These are phyloP conservation scores for Porites evermanni DNA, from an alignment of 92 coral and sea anemone genomes.

Conservation along the genomic window DNA sequence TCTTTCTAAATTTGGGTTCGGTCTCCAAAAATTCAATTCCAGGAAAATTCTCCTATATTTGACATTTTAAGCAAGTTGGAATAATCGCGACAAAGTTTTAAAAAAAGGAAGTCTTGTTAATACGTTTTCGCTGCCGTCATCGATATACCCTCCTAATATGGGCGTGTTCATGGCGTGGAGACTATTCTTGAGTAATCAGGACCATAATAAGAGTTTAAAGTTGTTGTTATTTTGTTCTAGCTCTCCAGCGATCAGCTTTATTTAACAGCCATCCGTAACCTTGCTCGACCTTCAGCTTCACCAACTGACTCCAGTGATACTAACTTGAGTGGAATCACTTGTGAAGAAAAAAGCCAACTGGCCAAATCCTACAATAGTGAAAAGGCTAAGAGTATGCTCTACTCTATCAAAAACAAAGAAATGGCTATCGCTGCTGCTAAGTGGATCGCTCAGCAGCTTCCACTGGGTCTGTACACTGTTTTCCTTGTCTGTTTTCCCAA, in stretches of 20 bases:
- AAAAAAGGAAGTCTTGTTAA: too few species aligned
- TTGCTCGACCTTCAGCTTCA: constrained; percentile 64
- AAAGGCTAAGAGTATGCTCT: constrained; percentile 81
- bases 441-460: constrained; percentile 88
- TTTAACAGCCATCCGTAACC: constrained; percentile 89
- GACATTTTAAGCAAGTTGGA: too few species aligned
- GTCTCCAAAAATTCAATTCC: too few species aligned
- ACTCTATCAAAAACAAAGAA: constrained; percentile 79
- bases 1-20: too few species aligned
- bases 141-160: too few species aligned
- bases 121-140: too few species aligned
- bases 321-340: constrained; percentile 4
- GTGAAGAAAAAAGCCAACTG: constrained; percentile 26
- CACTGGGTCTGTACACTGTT: constrained; percentile 61
- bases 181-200: too few species aligned
- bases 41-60: too few species aligned
- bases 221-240: constrained; percentile 19
- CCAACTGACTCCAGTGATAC: constrained; percentile 7
- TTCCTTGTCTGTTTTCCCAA: not conserved
- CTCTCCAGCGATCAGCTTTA: constrained; percentile 90
- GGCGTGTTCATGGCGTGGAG: too few species aligned
- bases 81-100: too few species aligned
- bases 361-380: constrained; percentile 75
- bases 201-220: too few species aligned
- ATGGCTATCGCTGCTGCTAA: constrained; percentile 94